Conservation (phyloP, 2,888 invertebrate species). For the Sisyra terminalis region DNA sequence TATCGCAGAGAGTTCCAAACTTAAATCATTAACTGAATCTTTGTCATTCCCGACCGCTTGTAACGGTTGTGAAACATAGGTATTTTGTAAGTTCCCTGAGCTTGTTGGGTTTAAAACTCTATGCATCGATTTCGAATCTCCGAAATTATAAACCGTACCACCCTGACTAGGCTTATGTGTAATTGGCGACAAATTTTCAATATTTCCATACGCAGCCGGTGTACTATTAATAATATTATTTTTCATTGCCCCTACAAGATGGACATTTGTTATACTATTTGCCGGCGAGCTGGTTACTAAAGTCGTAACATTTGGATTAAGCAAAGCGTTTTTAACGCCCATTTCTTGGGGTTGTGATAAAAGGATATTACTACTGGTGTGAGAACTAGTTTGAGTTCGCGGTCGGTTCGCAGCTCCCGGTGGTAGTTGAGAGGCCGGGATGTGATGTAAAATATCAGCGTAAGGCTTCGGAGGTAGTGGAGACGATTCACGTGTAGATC, state of each 20-base stretch:
- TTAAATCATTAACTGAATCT: too few relatives aligned
- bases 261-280: not conserved
- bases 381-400: slow-evolving; percentile 10
- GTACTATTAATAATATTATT: not conserved
- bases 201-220: not conserved
- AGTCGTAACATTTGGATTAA: not conserved
- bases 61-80: too few relatives aligned
- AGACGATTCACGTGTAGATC: slow-evolving; percentile 25
- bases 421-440: slow-evolving; percentile 21
- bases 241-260: not conserved
- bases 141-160: too few relatives aligned
- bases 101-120: too few relatives aligned
- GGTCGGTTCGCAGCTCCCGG: slow-evolving; percentile 14
- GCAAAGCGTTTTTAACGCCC: slow-evolving; percentile 2
- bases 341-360: slow-evolving; percentile 4
- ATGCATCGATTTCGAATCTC: too few relatives aligned
- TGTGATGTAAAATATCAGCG: slow-evolving; percentile 16
- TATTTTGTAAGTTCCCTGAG: too few relatives aligned
- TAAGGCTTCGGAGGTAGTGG: slow-evolving; percentile 20
- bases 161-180: too few relatives aligned
- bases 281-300: slow-evolving; percentile 2
- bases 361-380: slow-evolving; percentile 11
- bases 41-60: too few relatives aligned
- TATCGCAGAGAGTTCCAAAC: too few relatives aligned
- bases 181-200: too few relatives aligned